These are phyloP conservation scores for Sussaba pulchella DNA, from an alignment of 2,888 invertebrate genomes.

Conservation along the genomic window DNA sequence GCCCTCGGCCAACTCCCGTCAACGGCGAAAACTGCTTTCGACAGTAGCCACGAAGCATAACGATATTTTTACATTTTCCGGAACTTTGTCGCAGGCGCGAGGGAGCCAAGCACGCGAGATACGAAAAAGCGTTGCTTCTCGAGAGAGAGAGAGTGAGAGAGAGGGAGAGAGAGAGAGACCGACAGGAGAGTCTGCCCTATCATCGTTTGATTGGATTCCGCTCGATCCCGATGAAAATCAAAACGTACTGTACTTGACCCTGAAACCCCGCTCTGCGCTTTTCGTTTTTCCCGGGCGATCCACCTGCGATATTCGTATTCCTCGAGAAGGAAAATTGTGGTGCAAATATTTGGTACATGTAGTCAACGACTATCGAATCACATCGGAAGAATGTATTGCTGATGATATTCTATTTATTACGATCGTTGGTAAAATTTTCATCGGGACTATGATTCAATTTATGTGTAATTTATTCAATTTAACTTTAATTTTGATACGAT, in stretches of 20 bases:
- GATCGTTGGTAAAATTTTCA: too few species aligned
- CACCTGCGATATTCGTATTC: too few species aligned
- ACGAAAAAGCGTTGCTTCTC: slow-evolving; percentile 17
- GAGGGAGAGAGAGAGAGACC: too few species aligned
- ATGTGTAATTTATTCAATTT: too few species aligned
- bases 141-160: too few species aligned
- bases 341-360: too few species aligned
- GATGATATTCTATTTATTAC: too few species aligned
- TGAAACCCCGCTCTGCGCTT: background rate
- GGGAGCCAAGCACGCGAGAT: background rate
- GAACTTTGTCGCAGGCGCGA: slow-evolving; percentile 37
- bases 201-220: slow-evolving; percentile 45
- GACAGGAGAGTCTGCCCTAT: slow-evolving; percentile 29
- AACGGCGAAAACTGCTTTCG: slow-evolving; percentile 79
- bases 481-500: too few species aligned
- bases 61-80: slow-evolving; percentile 76
- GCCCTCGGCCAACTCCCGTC: slow-evolving; percentile 77
- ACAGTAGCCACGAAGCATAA: slow-evolving; percentile 73
- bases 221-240: slow-evolving; percentile 36
- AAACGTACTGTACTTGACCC: slow-evolving; percentile 15
- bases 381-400: too few species aligned
- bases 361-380: too few species aligned
- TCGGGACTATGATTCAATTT: too few species aligned
- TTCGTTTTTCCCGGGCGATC: background rate
- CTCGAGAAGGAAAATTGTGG: background rate